These are phyloP conservation scores for Pterostichus niger DNA, from an alignment of 2,888 invertebrate genomes.

Conservation along the genomic window DNA sequence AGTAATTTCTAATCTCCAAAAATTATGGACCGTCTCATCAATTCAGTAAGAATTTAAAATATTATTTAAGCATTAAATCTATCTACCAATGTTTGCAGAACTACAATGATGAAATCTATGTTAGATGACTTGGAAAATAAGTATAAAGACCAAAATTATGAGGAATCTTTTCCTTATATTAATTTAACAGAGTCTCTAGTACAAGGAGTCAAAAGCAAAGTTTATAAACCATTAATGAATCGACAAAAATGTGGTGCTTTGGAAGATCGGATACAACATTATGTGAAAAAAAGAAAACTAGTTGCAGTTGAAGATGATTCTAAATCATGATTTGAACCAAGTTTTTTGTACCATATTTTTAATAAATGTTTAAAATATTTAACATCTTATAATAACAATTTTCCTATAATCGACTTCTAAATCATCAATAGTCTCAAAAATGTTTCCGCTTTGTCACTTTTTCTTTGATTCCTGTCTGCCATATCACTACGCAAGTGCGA, in stretches of 20 bases:
- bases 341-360: too few relatives aligned
- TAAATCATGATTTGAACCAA: too few relatives aligned
- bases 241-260: constrained; percentile 90
- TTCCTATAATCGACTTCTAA: too few relatives aligned
- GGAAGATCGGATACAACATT: constrained; percentile 89
- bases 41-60: constrained; percentile 82
- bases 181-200: constrained; percentile 82
- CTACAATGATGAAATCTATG: constrained; percentile 81
- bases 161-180: constrained; percentile 65
- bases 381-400: too few relatives aligned
- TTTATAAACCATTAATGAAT: constrained; percentile 86
- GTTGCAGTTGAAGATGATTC: constrained; percentile 42
- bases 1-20: constrained; percentile 84
- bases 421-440: too few relatives aligned
- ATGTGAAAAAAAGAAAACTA: constrained; percentile 83
- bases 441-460: too few relatives aligned
- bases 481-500: too few relatives aligned
- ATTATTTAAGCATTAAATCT: constrained; percentile 41
- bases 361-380: too few relatives aligned
- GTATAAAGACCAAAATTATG: constrained; percentile 71
- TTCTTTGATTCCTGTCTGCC: too few relatives aligned
- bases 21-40: constrained; percentile 85
- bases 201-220: constrained; percentile 84
- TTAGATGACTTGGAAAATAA: constrained; percentile 77
- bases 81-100: constrained; percentile 74